Conservation (phyloP, 2,113 vertebrate species). For the Trichechus manatus region DNA sequence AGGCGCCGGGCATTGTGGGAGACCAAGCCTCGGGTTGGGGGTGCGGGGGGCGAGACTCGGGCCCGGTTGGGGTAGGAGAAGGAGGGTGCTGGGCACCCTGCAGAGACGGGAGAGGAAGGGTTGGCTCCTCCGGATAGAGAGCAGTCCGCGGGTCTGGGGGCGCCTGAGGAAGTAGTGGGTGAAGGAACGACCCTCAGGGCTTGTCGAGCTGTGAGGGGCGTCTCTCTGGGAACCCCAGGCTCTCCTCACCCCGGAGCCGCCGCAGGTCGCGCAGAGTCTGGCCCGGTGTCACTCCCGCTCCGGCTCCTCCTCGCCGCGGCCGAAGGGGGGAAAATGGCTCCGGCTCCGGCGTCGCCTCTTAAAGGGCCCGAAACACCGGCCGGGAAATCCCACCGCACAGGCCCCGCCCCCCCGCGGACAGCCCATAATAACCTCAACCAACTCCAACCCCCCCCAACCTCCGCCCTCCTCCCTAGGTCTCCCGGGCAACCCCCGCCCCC, state of each 20-base stretch:
- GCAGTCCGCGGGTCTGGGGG: neutral
- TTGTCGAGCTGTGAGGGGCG: neutral
- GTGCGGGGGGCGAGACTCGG: neutral
- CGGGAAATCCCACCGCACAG: conserved; percentile 85
- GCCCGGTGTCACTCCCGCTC: conserved; percentile 80
- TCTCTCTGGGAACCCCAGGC: conserved; percentile 10
- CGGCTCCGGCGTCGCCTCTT: conserved; percentile 87
- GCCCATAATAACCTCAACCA: conserved; percentile 88
- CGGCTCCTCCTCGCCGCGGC: conserved; percentile 82
- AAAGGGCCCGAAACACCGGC: conserved; percentile 86
- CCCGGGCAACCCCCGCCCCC: conserved; percentile 86
- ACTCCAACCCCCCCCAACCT: conserved; percentile 81
- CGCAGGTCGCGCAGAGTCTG: conserved; percentile 74
- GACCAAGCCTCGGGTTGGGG: neutral
- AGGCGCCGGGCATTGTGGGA: conserved; percentile 57
- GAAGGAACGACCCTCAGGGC: neutral
- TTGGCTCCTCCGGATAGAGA: neutral
- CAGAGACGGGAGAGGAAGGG: conserved; percentile 24
- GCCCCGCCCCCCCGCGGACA: conserved; percentile 88
- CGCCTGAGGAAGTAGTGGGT: neutral
- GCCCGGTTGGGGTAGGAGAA: neutral
- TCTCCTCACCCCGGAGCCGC: conserved; percentile 81
- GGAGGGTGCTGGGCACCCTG: neutral
- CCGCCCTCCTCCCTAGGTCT: conserved; percentile 83
- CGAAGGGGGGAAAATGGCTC: conserved; percentile 90